Evolutionary conservation across 1,140 invertebrate genomes (phyloP).

Genomic region (Eufriesea mexicana): DNA sequence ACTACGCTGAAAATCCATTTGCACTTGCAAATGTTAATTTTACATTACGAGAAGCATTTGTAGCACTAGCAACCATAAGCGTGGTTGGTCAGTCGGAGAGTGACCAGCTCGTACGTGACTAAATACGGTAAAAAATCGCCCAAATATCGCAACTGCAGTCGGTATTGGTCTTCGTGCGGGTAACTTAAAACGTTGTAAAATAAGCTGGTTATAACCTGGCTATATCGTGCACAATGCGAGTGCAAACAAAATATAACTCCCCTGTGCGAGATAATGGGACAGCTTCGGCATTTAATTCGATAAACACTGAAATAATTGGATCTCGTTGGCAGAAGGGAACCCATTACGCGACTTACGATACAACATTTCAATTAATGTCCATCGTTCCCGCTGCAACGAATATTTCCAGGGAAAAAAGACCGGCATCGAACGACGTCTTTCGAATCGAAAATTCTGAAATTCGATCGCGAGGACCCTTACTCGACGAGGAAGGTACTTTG

Average conservation of each 20-base stretch:
- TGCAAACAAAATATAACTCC: slow-evolving; percentile 16
- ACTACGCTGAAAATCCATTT: too few species aligned
- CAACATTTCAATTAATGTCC: slow-evolving; percentile 1
- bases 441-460: too few species aligned
- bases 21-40: too few species aligned
- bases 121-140: background rate
- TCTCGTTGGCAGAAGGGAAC: slow-evolving; percentile 1
- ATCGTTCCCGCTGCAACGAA: background rate
- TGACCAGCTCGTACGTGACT: background rate
- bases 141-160: background rate
- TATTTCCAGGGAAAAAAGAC: background rate
- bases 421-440: too few species aligned
- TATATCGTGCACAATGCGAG: background rate
- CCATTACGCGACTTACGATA: background rate
- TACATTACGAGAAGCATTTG: too few species aligned
- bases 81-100: too few species aligned
- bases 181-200: slow-evolving; percentile 10
- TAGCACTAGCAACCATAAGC: too few species aligned
- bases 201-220: background rate
- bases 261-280: slow-evolving; percentile 12
- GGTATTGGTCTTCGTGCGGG: background rate
- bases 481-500: too few species aligned
- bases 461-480: too few species aligned
- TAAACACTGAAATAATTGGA: slow-evolving; percentile 28
- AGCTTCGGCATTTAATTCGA: slow-evolving; percentile 30